Conservation (phyloP, 1,140 invertebrate genomes). For the Neotoxoptera formosana region DNA sequence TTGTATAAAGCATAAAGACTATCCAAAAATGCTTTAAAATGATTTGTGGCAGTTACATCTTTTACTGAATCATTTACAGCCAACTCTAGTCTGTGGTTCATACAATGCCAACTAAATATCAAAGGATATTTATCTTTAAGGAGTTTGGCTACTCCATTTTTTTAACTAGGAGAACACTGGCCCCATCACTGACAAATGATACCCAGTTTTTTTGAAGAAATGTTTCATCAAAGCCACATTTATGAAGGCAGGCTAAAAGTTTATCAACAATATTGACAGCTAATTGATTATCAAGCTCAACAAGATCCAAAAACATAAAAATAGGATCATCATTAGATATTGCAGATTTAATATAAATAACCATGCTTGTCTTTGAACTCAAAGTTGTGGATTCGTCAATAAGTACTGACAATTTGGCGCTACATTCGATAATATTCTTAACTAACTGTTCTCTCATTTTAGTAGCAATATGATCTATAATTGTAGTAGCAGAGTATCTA, state of each 20-base stretch:
- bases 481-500: constrained; percentile 24
- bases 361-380: not conserved
- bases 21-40: constrained; percentile 13
- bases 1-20: not conserved
- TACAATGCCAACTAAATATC: constrained; percentile 15
- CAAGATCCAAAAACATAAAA: not conserved
- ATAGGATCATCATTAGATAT: not conserved
- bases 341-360: not conserved
- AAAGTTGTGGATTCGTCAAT: not conserved
- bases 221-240: not conserved
- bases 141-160: no score
- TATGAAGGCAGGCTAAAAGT: not conserved
- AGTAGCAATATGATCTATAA: not conserved
- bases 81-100: constrained; percentile 10
- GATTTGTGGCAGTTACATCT: not conserved
- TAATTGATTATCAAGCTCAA: not conserved
- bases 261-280: not conserved
- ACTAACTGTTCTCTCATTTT: not conserved
- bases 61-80: constrained; percentile 1
- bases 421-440: not conserved
- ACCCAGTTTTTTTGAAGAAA: not conserved
- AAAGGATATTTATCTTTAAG: no score
- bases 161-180: no score
- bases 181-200: no score
- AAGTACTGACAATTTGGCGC: not conserved